Evolutionary conservation across 2,888 invertebrate species (phyloP).

Genomic region (Ochropleura plecta): DNA sequence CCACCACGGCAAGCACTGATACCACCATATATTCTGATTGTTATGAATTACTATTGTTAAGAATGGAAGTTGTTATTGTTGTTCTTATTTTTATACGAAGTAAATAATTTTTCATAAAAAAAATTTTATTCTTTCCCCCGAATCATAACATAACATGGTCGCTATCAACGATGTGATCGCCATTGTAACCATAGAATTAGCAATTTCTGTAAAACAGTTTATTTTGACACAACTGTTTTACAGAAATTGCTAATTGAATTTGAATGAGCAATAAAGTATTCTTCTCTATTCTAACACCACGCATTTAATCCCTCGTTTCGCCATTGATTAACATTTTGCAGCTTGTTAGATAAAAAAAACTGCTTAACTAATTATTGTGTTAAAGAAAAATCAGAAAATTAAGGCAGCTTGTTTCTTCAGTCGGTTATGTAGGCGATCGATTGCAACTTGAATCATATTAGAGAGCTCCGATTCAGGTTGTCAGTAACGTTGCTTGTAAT

Average conservation of each 20-base stretch:
- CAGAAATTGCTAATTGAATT: too few relatives aligned
- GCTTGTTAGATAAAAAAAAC: background rate
- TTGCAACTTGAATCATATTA: background rate
- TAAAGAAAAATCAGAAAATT: background rate
- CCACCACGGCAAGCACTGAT: slow-evolving; percentile 89
- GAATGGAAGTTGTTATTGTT: slow-evolving; percentile 79
- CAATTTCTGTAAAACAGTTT: too few relatives aligned
- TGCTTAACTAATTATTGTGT: too few relatives aligned
- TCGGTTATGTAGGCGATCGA: background rate
- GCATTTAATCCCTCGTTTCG: too few relatives aligned
- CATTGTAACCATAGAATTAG: too few relatives aligned
- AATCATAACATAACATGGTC: too few relatives aligned
- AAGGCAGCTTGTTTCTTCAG: background rate
- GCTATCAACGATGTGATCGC: too few relatives aligned
- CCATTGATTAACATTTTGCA: background rate
- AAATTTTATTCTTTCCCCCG: background rate
- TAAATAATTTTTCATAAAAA: slow-evolving; percentile 73
- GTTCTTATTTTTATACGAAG: slow-evolving; percentile 81
- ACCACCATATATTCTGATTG: slow-evolving; percentile 56
- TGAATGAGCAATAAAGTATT: too few relatives aligned
- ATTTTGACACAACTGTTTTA: too few relatives aligned
- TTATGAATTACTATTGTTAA: slow-evolving; percentile 76
- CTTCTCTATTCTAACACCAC: too few relatives aligned
- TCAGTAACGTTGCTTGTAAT: background rate
- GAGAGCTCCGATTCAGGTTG: background rate